These are phyloP conservation scores for Eulemur rufifrons DNA, from an alignment of 2,113 vertebrate species.

Conservation along the genomic window DNA sequence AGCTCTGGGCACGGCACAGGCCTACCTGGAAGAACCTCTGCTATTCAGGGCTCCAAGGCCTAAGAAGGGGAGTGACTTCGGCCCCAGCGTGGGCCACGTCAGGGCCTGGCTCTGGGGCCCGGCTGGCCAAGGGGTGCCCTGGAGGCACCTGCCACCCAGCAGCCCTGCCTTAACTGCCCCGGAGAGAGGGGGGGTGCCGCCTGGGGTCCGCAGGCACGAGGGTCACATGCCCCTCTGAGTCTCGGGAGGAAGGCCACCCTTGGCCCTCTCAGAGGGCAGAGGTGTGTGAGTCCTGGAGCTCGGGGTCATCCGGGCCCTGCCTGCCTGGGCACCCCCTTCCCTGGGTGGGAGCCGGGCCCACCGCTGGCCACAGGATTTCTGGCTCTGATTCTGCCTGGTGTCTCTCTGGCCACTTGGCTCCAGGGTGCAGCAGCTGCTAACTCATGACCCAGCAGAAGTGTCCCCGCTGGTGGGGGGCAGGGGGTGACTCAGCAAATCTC, in stretches of 20 bases:
- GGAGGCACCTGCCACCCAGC: too few species aligned
- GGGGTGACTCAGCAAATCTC: conserved; percentile 45
- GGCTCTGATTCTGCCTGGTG: accelerated
- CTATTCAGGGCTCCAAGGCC: too few species aligned
- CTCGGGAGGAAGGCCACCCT: accelerated
- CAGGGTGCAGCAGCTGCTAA: background rate
- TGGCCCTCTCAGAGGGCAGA: accelerated
- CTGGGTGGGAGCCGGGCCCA: accelerated
- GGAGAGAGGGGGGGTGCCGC: background rate
- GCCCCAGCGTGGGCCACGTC: accelerated
- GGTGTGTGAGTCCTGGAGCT: accelerated
- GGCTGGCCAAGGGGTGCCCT: too few species aligned
- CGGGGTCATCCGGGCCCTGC: background rate
- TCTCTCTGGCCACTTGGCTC: background rate
- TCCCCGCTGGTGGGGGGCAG: accelerated
- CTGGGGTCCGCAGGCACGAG: too few species aligned
- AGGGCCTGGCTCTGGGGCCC: background rate
- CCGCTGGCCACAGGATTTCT: background rate
- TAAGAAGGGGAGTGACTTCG: background rate
- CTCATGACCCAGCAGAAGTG: background rate
- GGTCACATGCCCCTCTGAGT: accelerated
- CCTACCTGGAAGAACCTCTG: background rate
- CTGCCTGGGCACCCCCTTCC: background rate
- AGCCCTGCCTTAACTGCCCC: background rate
- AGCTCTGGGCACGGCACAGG: too few species aligned